phyloP scores from a whole-genome alignment of 2,888 invertebrate species.

The Diarsia dahlii region DNA sequence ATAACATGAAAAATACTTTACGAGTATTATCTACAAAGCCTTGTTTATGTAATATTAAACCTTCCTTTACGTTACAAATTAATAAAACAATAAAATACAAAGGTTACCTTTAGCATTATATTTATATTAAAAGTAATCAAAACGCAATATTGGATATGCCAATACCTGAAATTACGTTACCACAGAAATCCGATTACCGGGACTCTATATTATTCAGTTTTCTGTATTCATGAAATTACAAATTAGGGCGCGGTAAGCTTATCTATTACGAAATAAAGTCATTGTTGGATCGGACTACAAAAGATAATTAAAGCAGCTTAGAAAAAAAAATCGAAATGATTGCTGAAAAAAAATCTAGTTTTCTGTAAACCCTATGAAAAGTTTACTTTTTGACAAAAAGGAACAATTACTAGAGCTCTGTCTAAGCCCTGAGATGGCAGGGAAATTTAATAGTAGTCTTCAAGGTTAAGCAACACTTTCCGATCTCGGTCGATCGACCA shows the following conservation, averaged over 20 bases:
- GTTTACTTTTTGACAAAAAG: not conserved
- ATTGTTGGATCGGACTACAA: slow-evolving; percentile 6
- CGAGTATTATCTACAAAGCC: not conserved
- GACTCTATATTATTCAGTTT: slow-evolving; percentile 32
- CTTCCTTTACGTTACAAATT: not conserved
- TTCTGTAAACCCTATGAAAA: not conserved
- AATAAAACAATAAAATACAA: not conserved
- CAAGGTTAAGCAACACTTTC: not conserved
- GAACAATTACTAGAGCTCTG: not conserved
- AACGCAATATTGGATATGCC: slow-evolving; percentile 32
- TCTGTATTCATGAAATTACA: slow-evolving; percentile 35
- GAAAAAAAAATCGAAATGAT: not conserved
- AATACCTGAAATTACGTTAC: slow-evolving; percentile 46
- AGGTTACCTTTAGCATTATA: slow-evolving; percentile 9
- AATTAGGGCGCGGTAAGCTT: slow-evolving; percentile 24
- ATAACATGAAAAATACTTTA: not conserved
- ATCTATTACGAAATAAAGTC: slow-evolving; percentile 15
- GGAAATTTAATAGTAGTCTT: not conserved
- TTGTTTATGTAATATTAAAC: not conserved
- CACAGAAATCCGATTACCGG: slow-evolving; percentile 38
- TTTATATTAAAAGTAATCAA: slow-evolving; percentile 41
- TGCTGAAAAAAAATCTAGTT: not conserved
- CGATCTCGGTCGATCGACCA: not conserved
- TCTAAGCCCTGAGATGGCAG: not conserved
- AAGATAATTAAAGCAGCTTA: not conserved